phyloP scores from a whole-genome alignment of 2,797 vertebrate genomes.

The Ammospiza maritima region DNA sequence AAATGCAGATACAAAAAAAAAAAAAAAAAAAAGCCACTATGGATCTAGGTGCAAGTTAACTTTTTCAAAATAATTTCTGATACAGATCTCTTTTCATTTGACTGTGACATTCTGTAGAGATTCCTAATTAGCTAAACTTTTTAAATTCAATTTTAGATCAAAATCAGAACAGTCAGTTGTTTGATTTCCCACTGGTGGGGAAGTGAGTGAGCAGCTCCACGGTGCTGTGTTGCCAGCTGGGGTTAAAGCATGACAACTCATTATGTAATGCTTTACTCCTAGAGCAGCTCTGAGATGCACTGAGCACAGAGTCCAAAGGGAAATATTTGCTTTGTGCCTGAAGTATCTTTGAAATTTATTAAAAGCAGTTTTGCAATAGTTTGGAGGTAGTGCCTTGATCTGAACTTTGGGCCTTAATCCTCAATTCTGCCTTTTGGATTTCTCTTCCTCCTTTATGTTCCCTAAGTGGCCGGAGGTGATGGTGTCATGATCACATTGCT shows the following conservation, averaged over 20 bases:
- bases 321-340: background rate
- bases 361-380: background rate
- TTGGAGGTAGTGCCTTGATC: background rate
- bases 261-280: background rate
- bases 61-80: background rate
- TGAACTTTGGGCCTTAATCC: background rate
- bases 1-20: background rate
- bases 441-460: background rate
- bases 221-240: background rate
- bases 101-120: background rate
- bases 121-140: background rate
- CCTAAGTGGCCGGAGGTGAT: background rate
- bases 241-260: background rate
- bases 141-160: background rate
- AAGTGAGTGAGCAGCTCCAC: background rate
- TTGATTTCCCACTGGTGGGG: background rate
- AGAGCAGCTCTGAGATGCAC: background rate
- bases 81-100: background rate
- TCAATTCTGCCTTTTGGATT: background rate
- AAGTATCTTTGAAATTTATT: background rate
- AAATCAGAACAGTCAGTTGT: background rate
- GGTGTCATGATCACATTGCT: background rate
- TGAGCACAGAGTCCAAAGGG: background rate
- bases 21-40: background rate
- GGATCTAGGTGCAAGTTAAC: background rate